A percentile compares a stretch with the other conserved stretches of the same genome.
Conservation (phyloP, 2,113 vertebrate species). For the Ibidorhyncha struthersii region DNA sequence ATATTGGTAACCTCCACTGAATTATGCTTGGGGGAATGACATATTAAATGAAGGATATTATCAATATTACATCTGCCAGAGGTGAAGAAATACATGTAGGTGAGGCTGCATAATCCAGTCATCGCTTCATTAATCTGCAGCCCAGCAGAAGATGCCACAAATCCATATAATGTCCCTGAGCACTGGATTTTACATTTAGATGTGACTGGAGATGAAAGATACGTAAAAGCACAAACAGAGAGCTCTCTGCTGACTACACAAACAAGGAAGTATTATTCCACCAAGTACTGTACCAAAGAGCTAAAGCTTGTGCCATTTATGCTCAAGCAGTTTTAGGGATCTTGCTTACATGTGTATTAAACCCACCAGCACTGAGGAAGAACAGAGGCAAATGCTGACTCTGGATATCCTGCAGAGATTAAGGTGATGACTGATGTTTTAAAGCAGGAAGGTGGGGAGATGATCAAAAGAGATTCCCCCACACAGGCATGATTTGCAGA, state of each 20-base stretch:
- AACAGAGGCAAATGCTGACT: neutral
- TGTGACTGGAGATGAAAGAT: slow-evolving; percentile 35
- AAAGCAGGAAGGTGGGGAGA: neutral
- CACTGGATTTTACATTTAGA: slow-evolving; percentile 35
- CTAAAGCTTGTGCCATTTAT: neutral
- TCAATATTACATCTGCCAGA: slow-evolving; percentile 38
- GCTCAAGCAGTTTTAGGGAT: neutral
- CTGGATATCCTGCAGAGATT: neutral
- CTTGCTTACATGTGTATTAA: slow-evolving; percentile 9
- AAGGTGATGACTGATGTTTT: neutral
- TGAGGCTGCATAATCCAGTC: slow-evolving; percentile 11
- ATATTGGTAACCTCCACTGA: neutral
- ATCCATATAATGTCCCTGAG: slow-evolving; percentile 7
- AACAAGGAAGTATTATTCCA: slow-evolving; percentile 2
- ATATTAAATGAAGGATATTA: slow-evolving; percentile 35
- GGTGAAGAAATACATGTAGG: slow-evolving; percentile 20
- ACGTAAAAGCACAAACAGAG: neutral
- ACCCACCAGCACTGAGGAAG: neutral
- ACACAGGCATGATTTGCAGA: neutral
- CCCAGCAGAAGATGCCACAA: slow-evolving; percentile 42
- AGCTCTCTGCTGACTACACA: slow-evolving; percentile 29
- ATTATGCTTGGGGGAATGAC: neutral
- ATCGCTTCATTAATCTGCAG: slow-evolving; percentile 40
- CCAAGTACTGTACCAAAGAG: neutral
- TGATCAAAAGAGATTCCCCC: neutral